Evolutionary conservation across 2,113 vertebrate species (phyloP).

Genomic region (Pterocles burchelli): DNA sequence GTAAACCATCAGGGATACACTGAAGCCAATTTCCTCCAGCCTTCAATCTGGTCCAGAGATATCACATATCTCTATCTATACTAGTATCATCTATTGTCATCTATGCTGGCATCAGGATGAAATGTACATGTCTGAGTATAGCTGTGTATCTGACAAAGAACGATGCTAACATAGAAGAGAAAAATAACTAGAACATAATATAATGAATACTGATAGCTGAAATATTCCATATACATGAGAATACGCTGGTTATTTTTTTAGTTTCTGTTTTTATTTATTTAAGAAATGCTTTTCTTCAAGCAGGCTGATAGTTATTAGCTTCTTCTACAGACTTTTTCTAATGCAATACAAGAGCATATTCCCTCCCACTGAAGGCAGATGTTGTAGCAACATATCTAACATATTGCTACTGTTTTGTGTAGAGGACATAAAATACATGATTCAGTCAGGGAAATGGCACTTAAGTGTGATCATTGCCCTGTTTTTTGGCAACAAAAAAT

Average conservation of each 20-base stretch:
- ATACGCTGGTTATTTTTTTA: neutral
- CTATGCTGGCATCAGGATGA: neutral
- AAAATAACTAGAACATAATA: neutral
- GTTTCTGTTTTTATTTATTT: neutral
- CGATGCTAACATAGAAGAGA: neutral
- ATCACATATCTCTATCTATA: neutral
- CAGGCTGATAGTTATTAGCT: neutral
- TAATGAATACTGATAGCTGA: fast-evolving
- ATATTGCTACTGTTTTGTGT: neutral
- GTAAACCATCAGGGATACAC: slow-evolving; percentile 6
- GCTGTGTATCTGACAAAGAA: neutral
- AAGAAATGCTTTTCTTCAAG: neutral
- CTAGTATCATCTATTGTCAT: neutral
- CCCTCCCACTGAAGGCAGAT: neutral
- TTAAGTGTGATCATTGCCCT: neutral
- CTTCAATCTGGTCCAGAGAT: neutral
- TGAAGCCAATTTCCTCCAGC: slow-evolving; percentile 37
- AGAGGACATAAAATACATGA: neutral
- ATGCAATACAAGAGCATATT: neutral
- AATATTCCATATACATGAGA: neutral
- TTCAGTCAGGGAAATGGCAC: neutral
- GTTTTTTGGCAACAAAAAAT: neutral
- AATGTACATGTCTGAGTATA: neutral
- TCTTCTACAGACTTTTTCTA: neutral
- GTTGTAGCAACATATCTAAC: neutral